phyloP scores from a whole-genome alignment of 2,113 vertebrate species.

The Edolisoma coerulescens region DNA sequence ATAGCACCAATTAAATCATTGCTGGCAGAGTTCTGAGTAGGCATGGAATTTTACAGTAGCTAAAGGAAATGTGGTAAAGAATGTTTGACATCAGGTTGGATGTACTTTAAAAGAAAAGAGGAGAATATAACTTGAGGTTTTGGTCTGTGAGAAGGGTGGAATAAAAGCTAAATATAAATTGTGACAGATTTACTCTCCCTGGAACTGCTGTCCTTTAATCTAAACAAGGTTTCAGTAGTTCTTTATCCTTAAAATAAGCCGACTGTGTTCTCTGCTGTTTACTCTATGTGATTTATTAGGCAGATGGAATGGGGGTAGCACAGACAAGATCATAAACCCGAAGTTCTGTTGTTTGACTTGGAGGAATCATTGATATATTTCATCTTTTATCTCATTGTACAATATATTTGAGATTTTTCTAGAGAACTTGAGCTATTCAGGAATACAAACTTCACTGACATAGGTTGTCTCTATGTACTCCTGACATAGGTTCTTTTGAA shows the following conservation, averaged over 20 bases:
- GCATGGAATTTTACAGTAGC: background rate
- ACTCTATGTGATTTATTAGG: constrained; percentile 22
- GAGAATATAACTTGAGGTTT: background rate
- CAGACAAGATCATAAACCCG: constrained; percentile 2
- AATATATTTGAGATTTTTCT: constrained; percentile 6
- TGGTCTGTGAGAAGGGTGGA: background rate
- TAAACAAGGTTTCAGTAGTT: constrained; percentile 24
- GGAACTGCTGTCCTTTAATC: constrained; percentile 19
- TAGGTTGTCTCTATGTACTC: no score
- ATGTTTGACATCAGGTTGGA: background rate
- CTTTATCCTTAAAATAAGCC: constrained; percentile 33
- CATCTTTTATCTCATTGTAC: background rate
- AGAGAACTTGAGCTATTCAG: background rate
- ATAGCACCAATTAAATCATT: background rate
- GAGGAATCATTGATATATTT: constrained; percentile 34
- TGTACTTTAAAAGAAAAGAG: background rate
- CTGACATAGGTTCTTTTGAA: background rate
- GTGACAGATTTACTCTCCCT: constrained; percentile 25
- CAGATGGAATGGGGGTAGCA: constrained; percentile 55
- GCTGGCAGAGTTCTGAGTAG: background rate
- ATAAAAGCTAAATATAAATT: constrained; percentile 26
- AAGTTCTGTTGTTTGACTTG: constrained; percentile 34
- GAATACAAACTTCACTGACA: background rate
- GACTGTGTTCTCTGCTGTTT: constrained; percentile 14
- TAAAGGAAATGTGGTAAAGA: background rate